Percentiles rank a stretch among this genome's conserved stretches.
Conservation (phyloP, 1,140 invertebrate species). For the Drosophila kikkawai region DNA sequence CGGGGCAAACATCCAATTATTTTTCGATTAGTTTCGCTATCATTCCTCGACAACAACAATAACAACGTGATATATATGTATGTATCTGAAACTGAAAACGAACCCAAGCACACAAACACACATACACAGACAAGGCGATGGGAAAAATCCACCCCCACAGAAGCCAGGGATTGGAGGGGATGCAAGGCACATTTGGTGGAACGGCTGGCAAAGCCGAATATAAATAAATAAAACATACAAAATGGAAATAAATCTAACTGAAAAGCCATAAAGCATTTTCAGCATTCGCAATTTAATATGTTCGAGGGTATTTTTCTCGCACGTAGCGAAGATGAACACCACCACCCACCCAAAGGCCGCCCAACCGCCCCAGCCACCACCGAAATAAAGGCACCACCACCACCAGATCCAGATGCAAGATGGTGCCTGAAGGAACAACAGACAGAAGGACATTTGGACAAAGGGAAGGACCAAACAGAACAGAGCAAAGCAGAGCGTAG, state of each 20-base stretch:
- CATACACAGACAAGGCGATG: not conserved
- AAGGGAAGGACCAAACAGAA: constrained; percentile 36
- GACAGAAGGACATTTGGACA: constrained; percentile 57
- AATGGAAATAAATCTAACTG: constrained; percentile 85
- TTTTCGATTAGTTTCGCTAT: constrained; percentile 85
- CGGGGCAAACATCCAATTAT: constrained; percentile 82
- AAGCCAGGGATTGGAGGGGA: constrained; percentile 8
- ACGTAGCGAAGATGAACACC: constrained; percentile 79
- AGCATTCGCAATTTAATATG: constrained; percentile 85
- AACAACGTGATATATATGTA: constrained; percentile 46
- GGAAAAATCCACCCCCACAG: constrained; percentile 60
- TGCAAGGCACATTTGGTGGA: constrained; percentile 46
- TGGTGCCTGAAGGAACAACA: constrained; percentile 73
- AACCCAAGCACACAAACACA: constrained; percentile 44
- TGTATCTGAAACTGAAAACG: constrained; percentile 64
- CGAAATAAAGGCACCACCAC: constrained; percentile 15
- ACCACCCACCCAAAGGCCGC: constrained; percentile 28
- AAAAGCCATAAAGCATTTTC: constrained; percentile 85
- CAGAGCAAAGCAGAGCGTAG: constrained; percentile 10
- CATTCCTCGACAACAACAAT: constrained; percentile 72
- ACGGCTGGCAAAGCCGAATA: constrained; percentile 67
- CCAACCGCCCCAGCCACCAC: constrained; percentile 32
- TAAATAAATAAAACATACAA: constrained; percentile 85
- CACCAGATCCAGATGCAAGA: constrained; percentile 58
- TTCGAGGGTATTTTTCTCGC: constrained; percentile 83